Evolutionary conservation across 1,140 invertebrate species (phyloP), one percentile per base, ranked within the genome.

Genomic region (Drosophila santomea): DNA sequence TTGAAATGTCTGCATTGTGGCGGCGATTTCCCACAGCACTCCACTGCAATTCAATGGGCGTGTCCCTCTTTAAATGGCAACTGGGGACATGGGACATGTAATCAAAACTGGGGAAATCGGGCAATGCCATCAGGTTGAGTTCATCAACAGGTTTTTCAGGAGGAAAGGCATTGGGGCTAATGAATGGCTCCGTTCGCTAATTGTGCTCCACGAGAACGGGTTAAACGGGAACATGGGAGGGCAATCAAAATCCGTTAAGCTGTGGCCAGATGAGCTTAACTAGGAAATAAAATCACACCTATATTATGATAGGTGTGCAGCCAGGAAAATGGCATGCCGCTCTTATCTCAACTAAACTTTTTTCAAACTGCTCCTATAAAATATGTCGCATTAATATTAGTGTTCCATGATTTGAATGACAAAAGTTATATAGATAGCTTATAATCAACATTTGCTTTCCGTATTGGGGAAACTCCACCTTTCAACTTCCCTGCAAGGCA

Each of bases 1-100:
- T 78, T 78, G 74, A 78, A 78, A 78, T 78, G 74, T 71, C 54
- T 60, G 74, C 44, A 48, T 59, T 61, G 58, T 36, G 55, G 51
- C 35, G 23, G 14, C 28, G 15, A 59, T 80, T 54, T 58, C 48
- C 64, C 44, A 57, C 55, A 55, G 39, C 38, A 39, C 11, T 32
- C 32, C 52, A 47, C 15, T 41, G 51, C 56, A 48, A 52, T 45
- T 32, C 11, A 15, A 52, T 63, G 71, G 72, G 71, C 51, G 71
- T 74, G 72, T 50, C 60, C 20, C 39, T 15, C 69, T 63, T 23
- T 74, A 56, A 74, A 63, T 74, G 72, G 17, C 59, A 63, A 36
- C 41, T 45, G 59, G n/a, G 15, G 15, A 74, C 44, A 51, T 64
- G 35, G 25, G 50, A 74, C 44, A 51, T 64, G 35, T 38, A 74